Percentiles rank a stretch among this genome's conserved stretches.
Conservation (phyloP, 2,113 vertebrate genomes). For the Antechinus flavipes region DNA sequence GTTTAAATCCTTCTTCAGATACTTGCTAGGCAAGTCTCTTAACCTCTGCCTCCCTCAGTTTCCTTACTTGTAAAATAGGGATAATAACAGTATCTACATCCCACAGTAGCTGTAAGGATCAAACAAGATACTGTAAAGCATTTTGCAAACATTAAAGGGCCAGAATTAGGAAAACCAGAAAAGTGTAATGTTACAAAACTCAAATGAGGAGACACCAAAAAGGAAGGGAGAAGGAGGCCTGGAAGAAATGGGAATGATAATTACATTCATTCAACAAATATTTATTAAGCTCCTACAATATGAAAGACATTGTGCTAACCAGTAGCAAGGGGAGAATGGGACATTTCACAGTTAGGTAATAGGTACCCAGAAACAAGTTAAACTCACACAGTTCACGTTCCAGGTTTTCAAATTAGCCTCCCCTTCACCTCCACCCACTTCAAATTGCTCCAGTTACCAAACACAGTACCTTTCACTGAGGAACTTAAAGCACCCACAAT, state of each 20-base stretch:
- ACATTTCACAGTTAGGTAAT: slow-evolving; percentile 1
- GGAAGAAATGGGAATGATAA: background rate
- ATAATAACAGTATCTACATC: background rate
- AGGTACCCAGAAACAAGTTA: background rate
- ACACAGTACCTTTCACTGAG: background rate
- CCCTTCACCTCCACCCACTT: background rate
- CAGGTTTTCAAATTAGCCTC: slow-evolving; percentile 1
- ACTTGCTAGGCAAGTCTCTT: background rate
- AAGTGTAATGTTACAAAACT: background rate
- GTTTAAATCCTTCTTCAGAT: background rate
- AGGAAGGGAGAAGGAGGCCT: background rate
- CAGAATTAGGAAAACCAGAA: background rate
- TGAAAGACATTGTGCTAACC: background rate
- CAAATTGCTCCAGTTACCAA: background rate
- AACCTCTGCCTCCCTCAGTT: background rate
- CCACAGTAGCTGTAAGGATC: background rate
- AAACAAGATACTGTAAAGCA: background rate
- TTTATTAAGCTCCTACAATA: background rate
- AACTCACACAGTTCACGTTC: background rate
- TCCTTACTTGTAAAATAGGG: background rate
- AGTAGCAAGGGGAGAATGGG: background rate
- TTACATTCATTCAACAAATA: background rate
- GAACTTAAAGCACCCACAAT: background rate
- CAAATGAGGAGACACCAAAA: background rate
- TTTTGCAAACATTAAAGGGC: background rate